Evolutionary conservation across 1,140 invertebrate species (phyloP), one percentile per base, ranked within the genome.

Genomic region (Steinernema feltiae): DNA sequence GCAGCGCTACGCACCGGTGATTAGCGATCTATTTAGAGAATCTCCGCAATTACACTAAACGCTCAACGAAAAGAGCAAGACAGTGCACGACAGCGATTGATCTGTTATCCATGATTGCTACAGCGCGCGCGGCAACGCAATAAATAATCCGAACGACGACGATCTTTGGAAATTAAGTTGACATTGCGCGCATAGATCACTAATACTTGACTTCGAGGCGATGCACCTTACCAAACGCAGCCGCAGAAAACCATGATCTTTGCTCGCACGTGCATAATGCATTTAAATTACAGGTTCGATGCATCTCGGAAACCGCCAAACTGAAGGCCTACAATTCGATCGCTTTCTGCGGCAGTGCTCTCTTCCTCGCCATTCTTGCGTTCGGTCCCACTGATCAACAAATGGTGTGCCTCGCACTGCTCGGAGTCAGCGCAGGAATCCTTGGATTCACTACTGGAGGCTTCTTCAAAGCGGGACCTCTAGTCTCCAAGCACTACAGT

Each of bases 391-490:
- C 48, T 74, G 31, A 71, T 2, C 73, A 74, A 46, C 70, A 41
- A 18, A 48, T 73, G 30, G 48, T 41, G 70, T 41, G 30, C 30
- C 70, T 41, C 17, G 30, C 15, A 15, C 15, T 85, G 2, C 72
- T 85, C 30, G 85, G 85, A n/a, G 69, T 76, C 30, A 76, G 79
- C 41, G 85, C 83, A 18, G 83, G 83, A n/a, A 72, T 78, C 30
- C 77, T 84, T 15, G 83, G 83, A 46, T 85, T 83, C 53, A 83
- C 83, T 12, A 85, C 83, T 7, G 83, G 83, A 32, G 83, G 83
- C 69, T 85, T 85, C 79, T 85, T 86, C 78, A 85, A 85, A 73
- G 84, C 83, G 48, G 80, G 81, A 18, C 82, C 82, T 24, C 46
- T 85, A 18, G 79, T 85, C 46, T 80, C 83, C 12, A 86, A 83